These are phyloP conservation scores for Drosophila orena DNA, from an alignment of 1,140 invertebrate genomes.

Conservation along the genomic window DNA sequence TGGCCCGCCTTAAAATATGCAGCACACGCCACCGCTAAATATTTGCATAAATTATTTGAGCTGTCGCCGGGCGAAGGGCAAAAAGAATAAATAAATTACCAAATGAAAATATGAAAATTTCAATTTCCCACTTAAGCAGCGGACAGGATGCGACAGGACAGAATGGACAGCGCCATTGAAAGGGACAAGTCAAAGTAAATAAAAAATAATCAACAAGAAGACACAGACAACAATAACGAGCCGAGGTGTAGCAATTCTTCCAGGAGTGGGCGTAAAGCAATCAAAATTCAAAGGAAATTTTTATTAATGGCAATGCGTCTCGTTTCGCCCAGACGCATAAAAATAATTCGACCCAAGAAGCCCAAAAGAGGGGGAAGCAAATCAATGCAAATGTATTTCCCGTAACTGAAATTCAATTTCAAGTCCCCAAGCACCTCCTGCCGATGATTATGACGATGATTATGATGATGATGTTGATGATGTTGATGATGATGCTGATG, in stretches of 20 bases:
- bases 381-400: constrained; percentile 83
- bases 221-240: constrained; percentile 64
- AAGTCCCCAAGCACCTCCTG: constrained; percentile 51
- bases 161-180: constrained; percentile 20
- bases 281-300: constrained; percentile 84
- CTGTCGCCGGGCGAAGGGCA: constrained; percentile 40
- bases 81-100: constrained; percentile 51
- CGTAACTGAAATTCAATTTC: constrained; percentile 79
- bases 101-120: constrained; percentile 83
- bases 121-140: constrained; percentile 76
- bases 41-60: constrained; percentile 79
- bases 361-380: constrained; percentile 45
- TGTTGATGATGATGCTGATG: constrained; percentile 40
- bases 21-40: constrained; percentile 58
- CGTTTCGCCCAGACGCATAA: constrained; percentile 72
- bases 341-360: constrained; percentile 47
- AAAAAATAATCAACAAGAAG: constrained; percentile 66
- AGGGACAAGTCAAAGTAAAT: constrained; percentile 71
- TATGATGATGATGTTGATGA: constrained; percentile 43
- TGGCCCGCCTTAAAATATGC: constrained; percentile 61
- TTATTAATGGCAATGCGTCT: constrained; percentile 80
- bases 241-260: not conserved
- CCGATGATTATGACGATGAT: constrained; percentile 44
- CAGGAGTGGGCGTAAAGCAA: constrained; percentile 62
- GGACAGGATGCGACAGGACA: constrained; percentile 31